Evolutionary conservation across 2,888 invertebrate species (phyloP), one percentile per base, ranked within the genome.

Genomic region (Cancer borealis): DNA sequence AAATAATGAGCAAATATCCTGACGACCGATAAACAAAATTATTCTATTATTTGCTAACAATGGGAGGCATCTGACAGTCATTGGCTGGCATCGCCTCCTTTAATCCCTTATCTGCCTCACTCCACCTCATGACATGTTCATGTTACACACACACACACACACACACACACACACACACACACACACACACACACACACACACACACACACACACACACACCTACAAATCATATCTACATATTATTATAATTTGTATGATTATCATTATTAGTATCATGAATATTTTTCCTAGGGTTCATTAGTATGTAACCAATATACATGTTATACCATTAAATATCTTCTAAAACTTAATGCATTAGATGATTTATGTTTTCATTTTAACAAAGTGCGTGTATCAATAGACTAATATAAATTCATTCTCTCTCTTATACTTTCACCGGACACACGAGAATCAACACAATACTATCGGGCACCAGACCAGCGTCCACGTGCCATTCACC

Each of bases 1-100:
- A 73, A 73, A 73, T 73, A 73, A 73, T 73, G 73, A 73, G 26
- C 73, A 73, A 73, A 73, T n/a, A 73, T 73, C 73, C n/a, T 73
- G 8, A 26, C 10, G 8, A n/a, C 73, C n/a, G 73, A 73, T 73
- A 73, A n/a, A 66, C 66, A 73, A 1, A 21, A 26, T 54, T 73
- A 73, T n/a, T 66, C 4, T n/a, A 73, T 26, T 26, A n/a, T 26
- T 73, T 73, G 73, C 10, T 73, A 73, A 73, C 26, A 73, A 73
- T 26, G 26, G 10, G n/a, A 26, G 26, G 73, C 5, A 73, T 73
- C 26, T 26, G 26, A 60, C 60, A 60, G 60, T 5, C 10, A 73
- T 26, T n/a, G 21, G n/a, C 17, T 4, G 17, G 12, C 73, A 73
- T 1, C 8, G 26, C 26, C n/a, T 73, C 73, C 39, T 39, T 39